These are phyloP conservation scores for Pseudoatta argentina DNA, from an alignment of 1,140 invertebrate species.

Conservation along the genomic window DNA sequence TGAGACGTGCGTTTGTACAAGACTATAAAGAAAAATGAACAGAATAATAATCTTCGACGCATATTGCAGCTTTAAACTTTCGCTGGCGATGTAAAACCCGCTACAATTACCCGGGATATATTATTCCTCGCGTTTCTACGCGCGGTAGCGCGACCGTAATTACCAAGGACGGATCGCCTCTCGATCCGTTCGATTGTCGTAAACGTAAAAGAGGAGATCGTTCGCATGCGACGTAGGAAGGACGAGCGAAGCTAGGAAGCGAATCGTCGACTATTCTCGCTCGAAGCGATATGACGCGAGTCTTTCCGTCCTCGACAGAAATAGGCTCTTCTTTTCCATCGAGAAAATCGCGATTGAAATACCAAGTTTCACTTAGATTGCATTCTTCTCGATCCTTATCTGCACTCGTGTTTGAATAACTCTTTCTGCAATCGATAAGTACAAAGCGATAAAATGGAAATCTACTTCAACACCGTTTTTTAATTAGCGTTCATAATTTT, in stretches of 20 bases:
- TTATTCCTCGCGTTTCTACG: neutral
- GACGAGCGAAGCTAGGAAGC: conserved; percentile 44
- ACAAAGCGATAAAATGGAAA: neutral
- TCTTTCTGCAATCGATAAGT: neutral
- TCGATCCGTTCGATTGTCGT: conserved; percentile 26
- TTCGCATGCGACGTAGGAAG: conserved; percentile 58
- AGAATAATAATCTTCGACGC: neutral
- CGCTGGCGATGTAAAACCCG: neutral
- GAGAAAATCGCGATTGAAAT: conserved; percentile 25
- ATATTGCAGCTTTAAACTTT: neutral
- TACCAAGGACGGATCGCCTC: conserved; percentile 55
- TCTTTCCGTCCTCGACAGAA: conserved; percentile 42
- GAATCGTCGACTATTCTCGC: conserved; percentile 30
- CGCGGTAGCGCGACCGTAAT: conserved; percentile 44
- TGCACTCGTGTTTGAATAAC: neutral
- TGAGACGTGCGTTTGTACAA: neutral
- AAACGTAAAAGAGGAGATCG: conserved; percentile 54
- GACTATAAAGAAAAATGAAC: neutral
- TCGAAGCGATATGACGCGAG: conserved; percentile 21
- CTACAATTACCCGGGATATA: conserved; percentile 25
- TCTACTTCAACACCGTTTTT: neutral
- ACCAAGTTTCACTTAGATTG: conserved; percentile 15
- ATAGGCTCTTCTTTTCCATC: conserved; percentile 25
- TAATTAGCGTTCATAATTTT: neutral
- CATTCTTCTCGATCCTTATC: neutral